Conservation (phyloP, 2,113 vertebrate genomes). For the Gallinago undulata region DNA sequence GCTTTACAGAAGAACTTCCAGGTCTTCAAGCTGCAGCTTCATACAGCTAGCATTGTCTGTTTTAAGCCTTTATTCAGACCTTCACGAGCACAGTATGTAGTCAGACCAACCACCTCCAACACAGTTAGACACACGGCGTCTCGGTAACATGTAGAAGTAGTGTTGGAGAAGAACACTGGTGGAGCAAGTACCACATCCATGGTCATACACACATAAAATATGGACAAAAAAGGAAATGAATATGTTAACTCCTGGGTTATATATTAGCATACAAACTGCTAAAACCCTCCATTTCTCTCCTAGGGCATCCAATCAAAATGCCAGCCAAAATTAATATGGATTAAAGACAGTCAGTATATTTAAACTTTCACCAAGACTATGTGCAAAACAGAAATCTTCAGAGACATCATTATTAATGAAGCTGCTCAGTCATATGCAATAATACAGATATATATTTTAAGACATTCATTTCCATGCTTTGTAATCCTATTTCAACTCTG, state of each 20-base stretch:
- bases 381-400: not conserved
- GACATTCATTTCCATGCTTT: not conserved
- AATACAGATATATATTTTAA: slow-evolving; percentile 17
- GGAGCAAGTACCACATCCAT: accelerated
- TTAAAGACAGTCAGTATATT: not conserved
- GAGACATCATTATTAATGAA: slow-evolving; percentile 17
- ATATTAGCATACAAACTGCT: not conserved
- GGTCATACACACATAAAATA: not conserved
- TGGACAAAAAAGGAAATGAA: not conserved
- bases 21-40: not conserved
- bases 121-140: not conserved
- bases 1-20: not conserved
- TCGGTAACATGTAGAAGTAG: accelerated
- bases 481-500: slow-evolving; percentile 22
- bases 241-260: not conserved
- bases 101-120: not conserved
- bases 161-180: not conserved
- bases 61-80: not conserved
- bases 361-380: not conserved
- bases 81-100: not conserved
- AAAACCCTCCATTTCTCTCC: not conserved
- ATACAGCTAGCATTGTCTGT: not conserved
- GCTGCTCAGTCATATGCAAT: not conserved
- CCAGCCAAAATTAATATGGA: not conserved
- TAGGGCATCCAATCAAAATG: not conserved